These are phyloP conservation scores for Mythimna impura DNA, from an alignment of 2,888 invertebrate species.

Conservation along the genomic window DNA sequence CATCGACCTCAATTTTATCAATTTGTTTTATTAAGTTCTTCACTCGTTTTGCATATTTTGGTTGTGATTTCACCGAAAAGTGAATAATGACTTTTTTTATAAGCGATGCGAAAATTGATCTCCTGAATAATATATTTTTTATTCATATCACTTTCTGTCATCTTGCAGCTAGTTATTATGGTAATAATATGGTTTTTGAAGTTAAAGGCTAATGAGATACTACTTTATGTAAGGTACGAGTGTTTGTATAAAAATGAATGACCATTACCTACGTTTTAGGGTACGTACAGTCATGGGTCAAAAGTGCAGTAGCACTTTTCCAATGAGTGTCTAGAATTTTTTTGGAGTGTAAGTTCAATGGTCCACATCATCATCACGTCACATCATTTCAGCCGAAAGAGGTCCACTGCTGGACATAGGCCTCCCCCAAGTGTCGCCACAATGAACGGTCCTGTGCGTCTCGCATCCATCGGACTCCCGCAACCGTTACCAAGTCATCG, in stretches of 20 bases:
- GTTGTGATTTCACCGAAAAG: conserved; percentile 42
- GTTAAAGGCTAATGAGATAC: conserved; percentile 16
- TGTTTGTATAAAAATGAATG: neutral
- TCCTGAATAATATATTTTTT: conserved; percentile 26
- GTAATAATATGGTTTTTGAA: conserved; percentile 2
- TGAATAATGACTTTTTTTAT: conserved; percentile 55
- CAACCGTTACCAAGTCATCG: too few species aligned
- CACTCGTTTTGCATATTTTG: conserved; percentile 14
- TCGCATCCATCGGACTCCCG: too few species aligned
- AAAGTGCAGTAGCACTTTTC: too few species aligned
- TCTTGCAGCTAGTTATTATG: conserved; percentile 21
- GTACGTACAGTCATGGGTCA: too few species aligned
- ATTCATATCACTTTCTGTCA: conserved; percentile 41
- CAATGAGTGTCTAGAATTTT: too few species aligned
- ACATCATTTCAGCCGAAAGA: too few species aligned
- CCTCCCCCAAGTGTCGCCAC: too few species aligned
- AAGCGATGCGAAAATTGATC: conserved; percentile 45
- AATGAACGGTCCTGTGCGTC: too few species aligned
- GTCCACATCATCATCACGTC: too few species aligned
- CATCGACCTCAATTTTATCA: conserved; percentile 24
- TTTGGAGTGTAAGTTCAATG: too few species aligned
- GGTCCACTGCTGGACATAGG: too few species aligned
- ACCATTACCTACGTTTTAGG: neutral
- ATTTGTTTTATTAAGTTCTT: conserved; percentile 22
- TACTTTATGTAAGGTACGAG: neutral